These are phyloP conservation scores for Platorchestia sp. DNA, from an alignment of 1,140 invertebrate species.

Conservation along the genomic window DNA sequence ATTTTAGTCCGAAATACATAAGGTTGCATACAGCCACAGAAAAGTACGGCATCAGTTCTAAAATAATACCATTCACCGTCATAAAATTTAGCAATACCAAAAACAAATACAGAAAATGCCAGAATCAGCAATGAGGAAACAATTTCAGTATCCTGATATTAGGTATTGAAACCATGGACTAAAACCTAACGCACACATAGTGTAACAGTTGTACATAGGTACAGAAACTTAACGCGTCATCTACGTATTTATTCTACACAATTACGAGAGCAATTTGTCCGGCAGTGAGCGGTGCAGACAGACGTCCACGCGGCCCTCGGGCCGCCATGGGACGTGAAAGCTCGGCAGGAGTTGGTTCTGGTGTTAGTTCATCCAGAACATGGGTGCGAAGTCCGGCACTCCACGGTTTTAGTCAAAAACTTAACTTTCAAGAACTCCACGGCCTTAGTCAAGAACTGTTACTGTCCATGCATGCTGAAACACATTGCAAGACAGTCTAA, in stretches of 20 bases:
- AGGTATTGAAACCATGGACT: background rate
- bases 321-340: background rate
- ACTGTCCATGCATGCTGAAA: background rate
- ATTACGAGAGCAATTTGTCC: background rate
- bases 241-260: background rate
- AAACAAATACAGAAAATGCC: background rate
- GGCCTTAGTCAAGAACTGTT: background rate
- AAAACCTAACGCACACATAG: background rate
- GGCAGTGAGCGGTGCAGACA: background rate
- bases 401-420: background rate
- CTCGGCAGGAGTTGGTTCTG: background rate
- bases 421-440: background rate
- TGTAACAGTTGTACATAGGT: background rate
- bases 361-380: background rate
- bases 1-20: no score
- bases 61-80: background rate
- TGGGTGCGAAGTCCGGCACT: background rate
- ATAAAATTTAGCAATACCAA: background rate
- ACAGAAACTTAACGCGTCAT: background rate
- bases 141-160: background rate
- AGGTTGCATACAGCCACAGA: no score
- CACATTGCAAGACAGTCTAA: background rate
- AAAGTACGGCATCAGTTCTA: no score
- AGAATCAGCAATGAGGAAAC: background rate
- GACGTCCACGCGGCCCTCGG: background rate